Evolutionary conservation across 2,888 invertebrate species (phyloP).

Genomic region (Ctenicera cuprea): DNA sequence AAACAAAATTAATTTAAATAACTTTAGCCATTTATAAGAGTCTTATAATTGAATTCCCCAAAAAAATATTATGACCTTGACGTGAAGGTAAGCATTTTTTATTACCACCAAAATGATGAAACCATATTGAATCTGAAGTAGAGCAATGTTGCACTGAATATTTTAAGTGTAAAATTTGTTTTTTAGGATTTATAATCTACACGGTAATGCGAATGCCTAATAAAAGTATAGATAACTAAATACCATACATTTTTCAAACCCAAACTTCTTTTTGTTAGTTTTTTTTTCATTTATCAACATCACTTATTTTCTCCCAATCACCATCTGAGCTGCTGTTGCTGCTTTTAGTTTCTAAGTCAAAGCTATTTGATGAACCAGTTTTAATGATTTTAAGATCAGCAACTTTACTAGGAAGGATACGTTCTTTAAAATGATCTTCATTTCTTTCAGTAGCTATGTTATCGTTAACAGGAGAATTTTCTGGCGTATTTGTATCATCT

Average conservation of each 20-base stretch:
- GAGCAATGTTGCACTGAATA: no score
- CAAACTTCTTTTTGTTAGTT: not conserved
- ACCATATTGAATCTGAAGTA: no score
- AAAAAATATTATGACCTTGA: no score
- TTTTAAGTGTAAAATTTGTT: no score
- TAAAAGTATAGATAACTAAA: conserved; percentile 12
- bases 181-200: no score
- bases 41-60: no score
- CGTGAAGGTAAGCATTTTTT: no score
- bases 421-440: conserved; percentile 49
- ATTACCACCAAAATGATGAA: no score
- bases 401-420: conserved; percentile 48
- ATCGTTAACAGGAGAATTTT: conserved; percentile 5
- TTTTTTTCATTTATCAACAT: conserved; percentile 63
- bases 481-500: not conserved
- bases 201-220: no score
- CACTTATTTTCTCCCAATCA: conserved; percentile 72
- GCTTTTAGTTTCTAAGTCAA: conserved; percentile 65
- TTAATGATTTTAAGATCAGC: conserved; percentile 58
- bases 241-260: not conserved
- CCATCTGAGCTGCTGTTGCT: conserved; percentile 71
- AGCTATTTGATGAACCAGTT: conserved; percentile 63
- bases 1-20: no score
- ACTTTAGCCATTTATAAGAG: no score
- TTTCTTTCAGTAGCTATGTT: conserved; percentile 46